phyloP scores from a whole-genome alignment of 2,113 vertebrate genomes.

The Stercorarius parasiticus region DNA sequence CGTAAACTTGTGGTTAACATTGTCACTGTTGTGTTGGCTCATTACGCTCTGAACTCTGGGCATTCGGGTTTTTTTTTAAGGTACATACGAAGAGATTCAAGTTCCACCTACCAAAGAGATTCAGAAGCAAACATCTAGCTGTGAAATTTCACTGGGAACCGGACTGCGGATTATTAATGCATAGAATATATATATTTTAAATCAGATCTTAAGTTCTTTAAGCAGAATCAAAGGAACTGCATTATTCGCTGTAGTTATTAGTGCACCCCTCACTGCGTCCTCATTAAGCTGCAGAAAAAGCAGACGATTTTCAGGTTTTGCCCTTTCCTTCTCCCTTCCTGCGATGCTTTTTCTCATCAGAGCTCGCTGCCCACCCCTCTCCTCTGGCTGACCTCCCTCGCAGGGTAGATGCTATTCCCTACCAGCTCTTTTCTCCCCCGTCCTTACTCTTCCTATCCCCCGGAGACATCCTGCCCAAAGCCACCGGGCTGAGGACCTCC shows the following conservation, averaged over 20 bases:
- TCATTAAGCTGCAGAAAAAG: background rate
- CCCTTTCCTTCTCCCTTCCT: background rate
- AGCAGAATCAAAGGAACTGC: background rate
- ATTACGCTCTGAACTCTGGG: background rate
- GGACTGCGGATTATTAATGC: background rate
- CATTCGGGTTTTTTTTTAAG: background rate
- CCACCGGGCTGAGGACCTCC: constrained; percentile 49
- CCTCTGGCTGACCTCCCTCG: background rate
- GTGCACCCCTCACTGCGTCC: background rate
- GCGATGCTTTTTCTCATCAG: background rate
- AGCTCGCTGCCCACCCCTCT: background rate
- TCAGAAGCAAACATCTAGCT: background rate
- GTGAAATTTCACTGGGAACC: background rate
- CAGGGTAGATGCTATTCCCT: background rate
- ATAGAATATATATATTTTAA: background rate
- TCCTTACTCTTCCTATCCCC: no score
- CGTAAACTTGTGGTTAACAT: background rate
- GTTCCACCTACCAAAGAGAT: background rate
- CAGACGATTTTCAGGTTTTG: background rate
- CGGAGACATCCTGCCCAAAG: background rate
- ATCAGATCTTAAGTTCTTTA: background rate
- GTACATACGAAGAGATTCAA: background rate
- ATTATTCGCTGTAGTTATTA: background rate
- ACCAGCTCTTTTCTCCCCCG: background rate
- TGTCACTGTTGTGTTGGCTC: background rate